These are phyloP conservation scores for Chaetodon auriga DNA, from an alignment of 2,113 vertebrate genomes.

Conservation along the genomic window DNA sequence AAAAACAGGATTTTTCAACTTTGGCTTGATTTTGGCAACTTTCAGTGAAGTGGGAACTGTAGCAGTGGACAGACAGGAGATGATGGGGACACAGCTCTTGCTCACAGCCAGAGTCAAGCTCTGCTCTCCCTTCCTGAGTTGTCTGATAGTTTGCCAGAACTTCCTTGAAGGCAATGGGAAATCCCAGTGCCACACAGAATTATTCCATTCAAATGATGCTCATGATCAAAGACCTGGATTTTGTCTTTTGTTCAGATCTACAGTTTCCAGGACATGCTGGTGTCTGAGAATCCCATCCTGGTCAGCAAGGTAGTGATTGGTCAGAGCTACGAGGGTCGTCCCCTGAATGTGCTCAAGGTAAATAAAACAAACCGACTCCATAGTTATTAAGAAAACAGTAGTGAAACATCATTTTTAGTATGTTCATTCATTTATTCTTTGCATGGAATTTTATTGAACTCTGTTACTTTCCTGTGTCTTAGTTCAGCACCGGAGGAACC, in stretches of 20 bases:
- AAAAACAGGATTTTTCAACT: no score
- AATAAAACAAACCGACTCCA: neutral
- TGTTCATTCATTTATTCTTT: neutral
- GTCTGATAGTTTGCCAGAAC: no score
- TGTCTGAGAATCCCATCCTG: slow-evolving; percentile 86
- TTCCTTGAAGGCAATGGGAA: no score
- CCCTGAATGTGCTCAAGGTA: slow-evolving; percentile 92
- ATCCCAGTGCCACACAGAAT: neutral
- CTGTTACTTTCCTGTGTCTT: neutral
- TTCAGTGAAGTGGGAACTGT: no score
- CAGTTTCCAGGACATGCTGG: slow-evolving; percentile 90
- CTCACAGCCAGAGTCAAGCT: no score
- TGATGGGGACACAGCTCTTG: no score
- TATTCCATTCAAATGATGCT: neutral
- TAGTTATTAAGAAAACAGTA: no score
- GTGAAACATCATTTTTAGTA: no score
- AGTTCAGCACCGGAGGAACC: slow-evolving; percentile 92
- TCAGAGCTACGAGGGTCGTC: slow-evolving; percentile 88
- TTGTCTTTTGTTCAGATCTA: slow-evolving; percentile 85
- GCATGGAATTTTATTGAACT: no score
- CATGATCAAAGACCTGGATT: neutral
- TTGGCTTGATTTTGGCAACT: no score
- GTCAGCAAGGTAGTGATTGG: slow-evolving; percentile 92
- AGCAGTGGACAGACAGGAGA: no score
- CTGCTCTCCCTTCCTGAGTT: no score